These are phyloP conservation scores for Auanema sp. DNA, from an alignment of 2,888 invertebrate genomes.

Conservation along the genomic window DNA sequence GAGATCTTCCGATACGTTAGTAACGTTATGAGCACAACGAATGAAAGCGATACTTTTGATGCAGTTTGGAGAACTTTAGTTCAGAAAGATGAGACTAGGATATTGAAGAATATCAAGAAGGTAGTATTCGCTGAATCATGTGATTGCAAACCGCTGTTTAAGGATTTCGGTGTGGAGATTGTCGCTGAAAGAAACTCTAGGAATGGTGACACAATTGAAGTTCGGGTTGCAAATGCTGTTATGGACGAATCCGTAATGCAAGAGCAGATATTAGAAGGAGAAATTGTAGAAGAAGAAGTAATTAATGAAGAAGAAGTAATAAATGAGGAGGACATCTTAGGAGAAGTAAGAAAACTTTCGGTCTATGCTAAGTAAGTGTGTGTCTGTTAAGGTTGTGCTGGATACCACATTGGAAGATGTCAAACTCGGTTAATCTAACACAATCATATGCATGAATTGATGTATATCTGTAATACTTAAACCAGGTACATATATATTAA, in stretches of 20 bases:
- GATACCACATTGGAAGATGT: conserved; percentile 2
- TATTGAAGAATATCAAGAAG: conserved; percentile 36
- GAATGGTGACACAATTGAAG: conserved; percentile 7
- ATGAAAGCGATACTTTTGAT: conserved; percentile 40
- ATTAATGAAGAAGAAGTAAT: conserved; percentile 8
- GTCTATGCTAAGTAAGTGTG: neutral
- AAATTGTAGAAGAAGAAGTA: conserved; percentile 9
- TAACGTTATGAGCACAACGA: conserved; percentile 27
- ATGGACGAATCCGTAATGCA: conserved; percentile 14
- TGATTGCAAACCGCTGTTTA: conserved; percentile 3
- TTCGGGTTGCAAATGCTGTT: neutral
- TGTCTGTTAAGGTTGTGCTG: neutral
- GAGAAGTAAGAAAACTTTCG: neutral
- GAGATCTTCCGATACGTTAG: conserved; percentile 34
- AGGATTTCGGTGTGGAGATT: conserved; percentile 38
- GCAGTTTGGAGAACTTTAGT: conserved; percentile 39
- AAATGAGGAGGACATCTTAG: conserved; percentile 16
- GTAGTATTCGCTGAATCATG: conserved; percentile 10
- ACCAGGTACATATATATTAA: too few species aligned
- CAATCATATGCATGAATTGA: too few species aligned
- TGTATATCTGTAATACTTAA: too few species aligned
- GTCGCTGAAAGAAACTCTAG: conserved; percentile 22
- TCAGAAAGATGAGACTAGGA: conserved; percentile 38
- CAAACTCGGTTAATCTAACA: too few species aligned
- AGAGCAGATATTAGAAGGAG: conserved; percentile 10